A percentile compares a stretch with the other conserved stretches of the same genome.
These are phyloP conservation scores for cattle (Bos taurus) DNA, from an alignment of 2,113 vertebrate genomes.

Conservation along the genomic window ARS-UCD2.0 NC_037330.1:43952001-43952500, in stretches of 20 bases:
- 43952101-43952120: background rate
- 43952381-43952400: background rate
- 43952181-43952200: background rate
- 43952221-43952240: background rate
- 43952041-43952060: background rate
- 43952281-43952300: background rate
- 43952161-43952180: background rate
- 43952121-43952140: background rate
- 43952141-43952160: background rate
- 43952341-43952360: background rate
- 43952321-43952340: background rate
- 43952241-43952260: background rate
- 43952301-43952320: background rate
- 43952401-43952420: background rate
- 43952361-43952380: background rate
- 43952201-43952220: background rate
- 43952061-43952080: background rate
- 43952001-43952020: background rate
- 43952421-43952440: conserved; percentile 14
- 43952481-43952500: background rate
- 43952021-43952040: background rate
- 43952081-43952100: background rate
- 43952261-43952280: background rate
- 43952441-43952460: background rate
- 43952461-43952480: background rate